A percentile compares a stretch with the other conserved stretches of the same genome.
Conservation (phyloP, 2,113 vertebrate species). For the Chelonoidis abingdonii region DNA sequence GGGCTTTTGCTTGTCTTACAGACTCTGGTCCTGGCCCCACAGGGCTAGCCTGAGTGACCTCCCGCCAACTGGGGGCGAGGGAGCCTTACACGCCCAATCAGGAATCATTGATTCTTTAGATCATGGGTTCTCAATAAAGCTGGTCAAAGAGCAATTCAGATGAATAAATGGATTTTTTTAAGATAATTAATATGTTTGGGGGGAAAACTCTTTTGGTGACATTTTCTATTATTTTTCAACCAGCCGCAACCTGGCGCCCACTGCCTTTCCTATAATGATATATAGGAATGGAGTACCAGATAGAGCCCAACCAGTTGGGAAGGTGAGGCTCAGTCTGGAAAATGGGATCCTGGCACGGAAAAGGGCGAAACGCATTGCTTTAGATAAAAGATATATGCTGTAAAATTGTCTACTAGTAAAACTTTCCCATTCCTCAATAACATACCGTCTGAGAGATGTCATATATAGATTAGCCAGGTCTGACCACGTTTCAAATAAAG, state of each 20-base stretch:
- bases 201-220: not conserved
- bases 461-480: too few species aligned
- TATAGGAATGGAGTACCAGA: not conserved
- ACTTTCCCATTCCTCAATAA: not conserved
- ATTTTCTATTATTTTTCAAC: not conserved
- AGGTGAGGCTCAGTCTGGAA: not conserved
- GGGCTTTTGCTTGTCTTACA: too few species aligned
- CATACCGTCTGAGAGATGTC: not conserved
- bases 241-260: fast-evolving
- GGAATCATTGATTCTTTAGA: not conserved
- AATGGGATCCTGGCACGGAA: not conserved
- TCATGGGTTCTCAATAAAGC: not conserved
- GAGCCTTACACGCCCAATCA: not conserved
- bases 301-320: not conserved
- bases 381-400: fast-evolving
- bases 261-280: not conserved
- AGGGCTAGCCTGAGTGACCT: too few species aligned
- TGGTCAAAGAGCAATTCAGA: not conserved
- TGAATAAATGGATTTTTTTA: too few species aligned
- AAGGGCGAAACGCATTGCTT: not conserved
- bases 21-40: too few species aligned
- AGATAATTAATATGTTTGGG: not conserved
- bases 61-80: too few species aligned
- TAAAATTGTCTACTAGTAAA: not conserved
- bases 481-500: not conserved